A percentile compares a stretch with the other conserved stretches of the same genome.
These are phyloP conservation scores for Aphaenogaster ashmeadi DNA, from an alignment of 1,140 invertebrate genomes.

Conservation along the genomic window DNA sequence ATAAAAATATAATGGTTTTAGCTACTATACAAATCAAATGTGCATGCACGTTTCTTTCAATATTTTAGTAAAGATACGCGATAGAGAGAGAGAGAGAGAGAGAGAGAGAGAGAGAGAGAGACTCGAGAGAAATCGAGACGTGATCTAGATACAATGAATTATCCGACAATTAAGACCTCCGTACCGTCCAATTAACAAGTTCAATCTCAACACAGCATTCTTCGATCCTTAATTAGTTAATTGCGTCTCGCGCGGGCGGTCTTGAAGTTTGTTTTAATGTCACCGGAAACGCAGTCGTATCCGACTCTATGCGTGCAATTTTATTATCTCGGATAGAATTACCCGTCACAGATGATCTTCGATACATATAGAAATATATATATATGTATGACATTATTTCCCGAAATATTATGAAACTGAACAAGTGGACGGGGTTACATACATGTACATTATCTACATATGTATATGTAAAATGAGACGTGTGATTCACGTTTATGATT, in stretches of 20 bases:
- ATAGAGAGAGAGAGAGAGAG: conserved; percentile 1
- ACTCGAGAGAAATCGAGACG: conserved; percentile 35
- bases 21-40: background rate
- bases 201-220: background rate
- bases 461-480: background rate
- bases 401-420: background rate
- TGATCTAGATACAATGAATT: conserved; percentile 36
- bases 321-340: background rate
- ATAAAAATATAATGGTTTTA: conserved; percentile 9
- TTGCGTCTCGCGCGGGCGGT: background rate
- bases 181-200: conserved; percentile 28
- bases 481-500: conserved; percentile 20
- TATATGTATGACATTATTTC: background rate
- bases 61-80: background rate
- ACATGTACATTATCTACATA: background rate
- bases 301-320: background rate
- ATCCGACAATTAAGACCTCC: conserved; percentile 30
- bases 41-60: background rate
- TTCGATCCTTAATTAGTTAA: conserved; percentile 39
- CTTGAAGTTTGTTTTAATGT: background rate
- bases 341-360: background rate
- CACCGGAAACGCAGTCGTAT: conserved; percentile 12
- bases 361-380: background rate
- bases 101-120: background rate
- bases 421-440: too few relatives aligned